Conservation (phyloP, 2,113 vertebrate species). For the Leuciscus idus region DNA sequence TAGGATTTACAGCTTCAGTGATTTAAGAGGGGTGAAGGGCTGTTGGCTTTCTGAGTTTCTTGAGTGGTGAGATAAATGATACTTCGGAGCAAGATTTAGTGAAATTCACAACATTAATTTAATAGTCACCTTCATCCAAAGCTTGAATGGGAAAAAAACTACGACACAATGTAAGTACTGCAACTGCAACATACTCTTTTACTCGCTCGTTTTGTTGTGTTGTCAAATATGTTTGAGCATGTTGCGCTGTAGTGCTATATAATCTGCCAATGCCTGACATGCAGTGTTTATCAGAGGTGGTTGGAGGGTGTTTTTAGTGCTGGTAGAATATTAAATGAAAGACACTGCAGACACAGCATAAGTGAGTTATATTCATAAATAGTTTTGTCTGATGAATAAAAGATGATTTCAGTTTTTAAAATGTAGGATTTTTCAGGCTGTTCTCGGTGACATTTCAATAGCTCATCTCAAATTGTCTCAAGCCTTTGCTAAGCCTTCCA, state of each 20-base stretch:
- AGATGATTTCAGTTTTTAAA: neutral
- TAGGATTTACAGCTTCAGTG: neutral
- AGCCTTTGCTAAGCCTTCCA: constrained; percentile 31
- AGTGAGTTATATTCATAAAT: neutral
- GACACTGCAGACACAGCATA: neutral
- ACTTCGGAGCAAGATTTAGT: neutral
- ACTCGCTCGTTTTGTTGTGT: neutral
- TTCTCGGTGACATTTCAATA: neutral
- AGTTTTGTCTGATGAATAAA: neutral
- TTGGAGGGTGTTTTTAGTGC: neutral
- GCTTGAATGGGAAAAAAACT: neutral
- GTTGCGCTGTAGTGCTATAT: neutral
- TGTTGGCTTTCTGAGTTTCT: neutral
- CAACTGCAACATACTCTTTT: neutral
- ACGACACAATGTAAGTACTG: constrained; percentile 21
- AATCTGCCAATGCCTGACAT: neutral
- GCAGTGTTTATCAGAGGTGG: neutral
- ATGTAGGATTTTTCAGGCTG: neutral
- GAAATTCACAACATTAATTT: neutral
- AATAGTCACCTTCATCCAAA: neutral
- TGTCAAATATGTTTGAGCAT: neutral
- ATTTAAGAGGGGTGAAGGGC: constrained; percentile 25
- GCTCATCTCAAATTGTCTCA: neutral
- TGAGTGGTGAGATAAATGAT: neutral
- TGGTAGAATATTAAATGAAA: neutral